These are phyloP conservation scores for Emydura subglobosa DNA, from an alignment of 2,113 vertebrate species.

Conservation along the genomic window DNA sequence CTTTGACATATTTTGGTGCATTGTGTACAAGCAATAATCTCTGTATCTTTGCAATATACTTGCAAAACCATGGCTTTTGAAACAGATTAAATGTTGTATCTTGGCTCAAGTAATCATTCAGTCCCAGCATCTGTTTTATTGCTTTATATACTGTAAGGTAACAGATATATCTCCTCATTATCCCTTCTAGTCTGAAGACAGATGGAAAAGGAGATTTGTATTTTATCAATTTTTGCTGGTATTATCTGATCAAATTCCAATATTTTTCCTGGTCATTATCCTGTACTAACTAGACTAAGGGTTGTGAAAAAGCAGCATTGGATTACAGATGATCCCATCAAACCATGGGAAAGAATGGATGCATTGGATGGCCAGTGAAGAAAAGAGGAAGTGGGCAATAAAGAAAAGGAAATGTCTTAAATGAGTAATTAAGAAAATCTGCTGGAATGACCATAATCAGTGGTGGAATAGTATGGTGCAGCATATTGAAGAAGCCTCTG, in stretches of 20 bases:
- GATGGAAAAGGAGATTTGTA: conserved; percentile 33
- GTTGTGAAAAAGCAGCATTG: not conserved
- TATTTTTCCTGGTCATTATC: conserved; percentile 23
- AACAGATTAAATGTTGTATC: conserved; percentile 61
- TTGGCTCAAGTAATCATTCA: not conserved
- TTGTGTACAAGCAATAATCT: not conserved
- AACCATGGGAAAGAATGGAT: not conserved
- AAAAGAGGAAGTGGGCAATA: not conserved
- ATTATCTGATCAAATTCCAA: conserved; percentile 39
- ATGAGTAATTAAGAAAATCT: not conserved
- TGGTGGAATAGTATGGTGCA: not conserved
- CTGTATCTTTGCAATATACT: conserved; percentile 65
- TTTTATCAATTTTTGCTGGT: not conserved
- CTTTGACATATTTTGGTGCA: conserved; percentile 24
- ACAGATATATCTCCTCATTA: conserved; percentile 65
- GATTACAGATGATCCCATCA: not conserved
- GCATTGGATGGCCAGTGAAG: not conserved
- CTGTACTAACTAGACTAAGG: not conserved
- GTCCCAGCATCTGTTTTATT: conserved; percentile 66
- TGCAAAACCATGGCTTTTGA: conserved; percentile 63
- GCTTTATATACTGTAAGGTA: conserved; percentile 55
- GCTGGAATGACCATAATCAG: not conserved
- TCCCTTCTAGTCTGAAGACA: conserved; percentile 51
- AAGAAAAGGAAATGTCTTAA: not conserved
- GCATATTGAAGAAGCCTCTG: not conserved